Percentiles rank a stretch among this genome's conserved stretches.
These are phyloP conservation scores for Noctuana brunneofusca DNA, from an alignment of 2,888 invertebrate species.

Conservation along the genomic window DNA sequence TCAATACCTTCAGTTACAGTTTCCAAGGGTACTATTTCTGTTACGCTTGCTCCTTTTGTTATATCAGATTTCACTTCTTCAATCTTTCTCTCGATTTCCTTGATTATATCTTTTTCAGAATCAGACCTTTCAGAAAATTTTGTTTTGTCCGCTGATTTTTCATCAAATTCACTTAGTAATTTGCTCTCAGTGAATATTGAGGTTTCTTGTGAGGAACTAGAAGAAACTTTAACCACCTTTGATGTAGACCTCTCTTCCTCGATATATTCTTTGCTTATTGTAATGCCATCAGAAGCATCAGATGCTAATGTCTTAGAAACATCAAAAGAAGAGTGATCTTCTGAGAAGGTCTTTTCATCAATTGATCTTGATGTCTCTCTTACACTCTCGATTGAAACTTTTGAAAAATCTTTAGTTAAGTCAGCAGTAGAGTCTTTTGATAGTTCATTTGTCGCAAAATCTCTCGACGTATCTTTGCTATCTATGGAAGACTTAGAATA, in stretches of 20 bases:
- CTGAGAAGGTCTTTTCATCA: slow-evolving; percentile 77
- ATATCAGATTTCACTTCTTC: slow-evolving; percentile 58
- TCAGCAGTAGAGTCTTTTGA: slow-evolving; percentile 79
- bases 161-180: slow-evolving; percentile 67
- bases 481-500: slow-evolving; percentile 79
- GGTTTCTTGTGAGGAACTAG: slow-evolving; percentile 72
- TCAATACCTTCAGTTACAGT: slow-evolving; percentile 46
- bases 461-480: slow-evolving; percentile 77
- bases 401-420: slow-evolving; percentile 72
- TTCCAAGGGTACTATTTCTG: slow-evolving; percentile 21
- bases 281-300: slow-evolving; percentile 71
- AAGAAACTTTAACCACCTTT: slow-evolving; percentile 59
- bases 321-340: slow-evolving; percentile 77
- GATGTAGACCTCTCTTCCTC: slow-evolving; percentile 71
- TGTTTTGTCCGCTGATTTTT: slow-evolving; percentile 57
- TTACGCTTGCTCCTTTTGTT: slow-evolving; percentile 36
- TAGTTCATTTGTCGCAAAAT: slow-evolving; percentile 76
- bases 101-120: slow-evolving; percentile 55
- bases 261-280: slow-evolving; percentile 67
- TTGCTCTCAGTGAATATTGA: slow-evolving; percentile 73
- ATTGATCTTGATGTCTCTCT: slow-evolving; percentile 74
- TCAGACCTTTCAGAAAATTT: slow-evolving; percentile 56
- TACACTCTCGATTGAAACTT: slow-evolving; percentile 75
- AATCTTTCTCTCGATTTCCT: slow-evolving; percentile 58
- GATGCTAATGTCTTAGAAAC: slow-evolving; percentile 78